Conservation (phyloP, 2,113 vertebrate species). For the Oncorhynchus nerka region DNA sequence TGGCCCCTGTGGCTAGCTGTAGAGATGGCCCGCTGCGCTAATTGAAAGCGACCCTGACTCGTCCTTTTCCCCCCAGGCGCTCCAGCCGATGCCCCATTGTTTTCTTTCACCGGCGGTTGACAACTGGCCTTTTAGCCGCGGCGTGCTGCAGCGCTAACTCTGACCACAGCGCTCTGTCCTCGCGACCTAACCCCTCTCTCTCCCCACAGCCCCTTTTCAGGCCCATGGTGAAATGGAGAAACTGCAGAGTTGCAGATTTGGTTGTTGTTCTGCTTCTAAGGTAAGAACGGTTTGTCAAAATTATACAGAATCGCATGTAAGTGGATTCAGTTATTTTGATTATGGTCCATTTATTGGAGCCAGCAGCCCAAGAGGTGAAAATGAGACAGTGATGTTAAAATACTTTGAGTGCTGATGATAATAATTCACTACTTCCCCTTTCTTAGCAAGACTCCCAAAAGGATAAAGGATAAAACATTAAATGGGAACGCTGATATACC, state of each 20-base stretch:
- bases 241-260: constrained; percentile 34
- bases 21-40: constrained; percentile 55
- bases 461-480: not conserved
- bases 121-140: constrained; percentile 64
- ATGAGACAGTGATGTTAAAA: not conserved
- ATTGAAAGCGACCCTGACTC: constrained; percentile 69
- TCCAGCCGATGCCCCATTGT: constrained; percentile 49
- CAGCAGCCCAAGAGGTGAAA: not conserved
- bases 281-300: too few relatives aligned
- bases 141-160: constrained; percentile 41
- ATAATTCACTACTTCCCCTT: not conserved
- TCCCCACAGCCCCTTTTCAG: constrained; percentile 12
- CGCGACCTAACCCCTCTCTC: not conserved
- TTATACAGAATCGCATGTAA: too few relatives aligned
- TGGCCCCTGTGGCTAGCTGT: constrained; percentile 33
- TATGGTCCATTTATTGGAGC: not conserved
- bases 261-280: not conserved
- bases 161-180: constrained; percentile 23
- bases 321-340: not conserved
- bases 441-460: not conserved
- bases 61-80: constrained; percentile 53
- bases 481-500: not conserved
- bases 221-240: constrained; percentile 23
- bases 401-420: not conserved
- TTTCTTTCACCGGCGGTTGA: constrained; percentile 52